Evolutionary conservation across 1,140 invertebrate species (phyloP).

Genomic region (Drosophila nigrodunni): DNA sequence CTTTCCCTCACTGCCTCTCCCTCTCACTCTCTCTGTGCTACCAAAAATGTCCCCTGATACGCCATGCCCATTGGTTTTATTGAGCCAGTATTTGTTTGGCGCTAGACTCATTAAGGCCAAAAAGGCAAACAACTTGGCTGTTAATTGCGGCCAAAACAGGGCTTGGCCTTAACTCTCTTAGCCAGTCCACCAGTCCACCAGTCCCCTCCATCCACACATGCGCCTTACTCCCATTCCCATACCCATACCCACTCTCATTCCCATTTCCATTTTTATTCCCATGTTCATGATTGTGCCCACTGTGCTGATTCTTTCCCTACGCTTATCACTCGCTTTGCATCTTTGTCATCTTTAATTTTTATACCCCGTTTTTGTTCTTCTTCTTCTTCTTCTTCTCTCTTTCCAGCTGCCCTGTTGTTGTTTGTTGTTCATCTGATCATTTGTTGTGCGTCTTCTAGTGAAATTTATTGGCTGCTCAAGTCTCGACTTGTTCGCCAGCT

Average conservation of each 20-base stretch:
- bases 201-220: not conserved
- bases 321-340: slow-evolving; percentile 55
- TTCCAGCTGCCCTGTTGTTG: slow-evolving; percentile 3
- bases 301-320: not conserved
- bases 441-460: slow-evolving; percentile 69
- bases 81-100: slow-evolving; percentile 50
- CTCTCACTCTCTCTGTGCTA: slow-evolving; percentile 25
- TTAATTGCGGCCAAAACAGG: slow-evolving; percentile 22
- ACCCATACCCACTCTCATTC: not conserved
- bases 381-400: slow-evolving; percentile 12
- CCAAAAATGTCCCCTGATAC: slow-evolving; percentile 17
- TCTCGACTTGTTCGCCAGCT: slow-evolving; percentile 56
- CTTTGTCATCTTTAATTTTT: slow-evolving; percentile 48
- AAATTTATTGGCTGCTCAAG: slow-evolving; percentile 64
- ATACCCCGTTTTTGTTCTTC: slow-evolving; percentile 13
- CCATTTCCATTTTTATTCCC: not conserved
- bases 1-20: not conserved
- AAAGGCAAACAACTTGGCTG: slow-evolving; percentile 35
- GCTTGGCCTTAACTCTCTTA: slow-evolving; percentile 16
- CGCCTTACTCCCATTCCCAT: no score
- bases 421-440: slow-evolving; percentile 54
- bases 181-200: no score
- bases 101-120: slow-evolving; percentile 47
- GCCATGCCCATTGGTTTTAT: slow-evolving; percentile 43
- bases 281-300: no score